Evolutionary conservation across 2,888 invertebrate species (phyloP), one percentile per base, ranked within the genome.

Genomic region (Gastrophysa polygoni): DNA sequence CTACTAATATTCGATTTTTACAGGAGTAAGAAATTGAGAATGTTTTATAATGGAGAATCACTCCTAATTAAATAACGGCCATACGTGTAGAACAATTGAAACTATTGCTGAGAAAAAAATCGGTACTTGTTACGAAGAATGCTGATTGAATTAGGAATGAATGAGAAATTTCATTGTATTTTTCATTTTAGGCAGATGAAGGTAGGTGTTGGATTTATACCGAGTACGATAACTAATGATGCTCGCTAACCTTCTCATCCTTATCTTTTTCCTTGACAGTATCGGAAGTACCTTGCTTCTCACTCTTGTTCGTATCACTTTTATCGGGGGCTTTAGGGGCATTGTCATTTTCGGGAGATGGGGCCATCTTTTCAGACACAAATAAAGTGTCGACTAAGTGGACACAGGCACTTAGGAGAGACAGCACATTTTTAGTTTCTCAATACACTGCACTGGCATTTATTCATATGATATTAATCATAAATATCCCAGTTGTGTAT

Each of bases 311-410:
- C 77, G 85, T 85, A 73, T 86, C 78, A 68, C 68, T 77, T 87
- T 89, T 89, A 83, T 90, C 89, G 75, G 89, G 89, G 79, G 89
- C 89, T 84, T 90, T 89, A 70, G 89, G 88, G 85, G 89, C 88
- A 84, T 86, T 88, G 84, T 88, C 89, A 84, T 89, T 87, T 83
- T 89, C 88, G 83, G 90, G 90, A 83, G 89, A 88, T 85, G 90
- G 89, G 86, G 89, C 89, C 90, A 90, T 90, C 85, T 72, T 72
- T 72, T 60, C 48, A 66, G 66, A 65, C 68, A 69, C 66, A 68
- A 67, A 65, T 69, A n/a, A n/a, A 63, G 61, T 48, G 52, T 61
- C 50, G 58, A 34, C 48, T 57, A 49, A 34, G 51, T 34, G 38
- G 38, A 61, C 54, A 61, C 67, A 66, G 63, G 58, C 62, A 67